Percentiles rank a stretch among this genome's conserved stretches.
Evolutionary conservation across 1,140 invertebrate species (phyloP).

Genomic region (Lucilia sericata): DNA sequence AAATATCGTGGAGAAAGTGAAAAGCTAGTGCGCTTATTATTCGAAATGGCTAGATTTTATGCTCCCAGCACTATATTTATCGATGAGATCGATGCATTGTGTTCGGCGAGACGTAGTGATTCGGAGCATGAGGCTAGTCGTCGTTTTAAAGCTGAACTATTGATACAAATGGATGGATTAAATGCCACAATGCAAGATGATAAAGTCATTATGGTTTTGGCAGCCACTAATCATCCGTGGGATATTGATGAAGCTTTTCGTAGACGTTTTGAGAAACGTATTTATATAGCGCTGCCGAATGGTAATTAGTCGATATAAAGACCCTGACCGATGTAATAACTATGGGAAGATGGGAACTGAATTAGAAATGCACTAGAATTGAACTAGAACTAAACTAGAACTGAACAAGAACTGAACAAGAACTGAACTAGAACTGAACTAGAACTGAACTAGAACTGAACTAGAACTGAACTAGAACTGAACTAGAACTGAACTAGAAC

Average conservation of each 20-base stretch:
- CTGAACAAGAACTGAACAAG: too few relatives aligned
- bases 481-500: too few relatives aligned
- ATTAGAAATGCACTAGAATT: too few relatives aligned
- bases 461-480: too few relatives aligned
- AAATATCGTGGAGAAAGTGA: conserved; percentile 99
- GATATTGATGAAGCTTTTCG: conserved; percentile 98
- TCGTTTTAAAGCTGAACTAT: conserved; percentile 97
- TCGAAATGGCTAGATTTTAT: conserved; percentile 99
- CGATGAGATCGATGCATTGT: conserved; percentile 99
- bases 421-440: too few relatives aligned
- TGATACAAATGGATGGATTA: conserved; percentile 98
- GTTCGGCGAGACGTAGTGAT: conserved; percentile 93
- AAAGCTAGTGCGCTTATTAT: conserved; percentile 95
- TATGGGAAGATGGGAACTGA: too few relatives aligned
- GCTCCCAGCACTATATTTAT: conserved; percentile 99
- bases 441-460: too few relatives aligned
- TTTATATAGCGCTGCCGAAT: conserved; percentile 98
- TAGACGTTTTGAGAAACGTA: conserved; percentile 96
- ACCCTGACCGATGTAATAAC: too few relatives aligned
- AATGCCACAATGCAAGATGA: conserved; percentile 73
- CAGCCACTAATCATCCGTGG: conserved; percentile 99
- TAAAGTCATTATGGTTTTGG: conserved; percentile 95
- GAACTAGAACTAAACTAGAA: too few relatives aligned
- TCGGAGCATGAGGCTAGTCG: conserved; percentile 99
- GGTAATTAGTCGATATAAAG: conserved; percentile 67